Base-by-base conservation (phyloP, 2,888 invertebrate genomes). In the Aethes cnicana region DNA sequence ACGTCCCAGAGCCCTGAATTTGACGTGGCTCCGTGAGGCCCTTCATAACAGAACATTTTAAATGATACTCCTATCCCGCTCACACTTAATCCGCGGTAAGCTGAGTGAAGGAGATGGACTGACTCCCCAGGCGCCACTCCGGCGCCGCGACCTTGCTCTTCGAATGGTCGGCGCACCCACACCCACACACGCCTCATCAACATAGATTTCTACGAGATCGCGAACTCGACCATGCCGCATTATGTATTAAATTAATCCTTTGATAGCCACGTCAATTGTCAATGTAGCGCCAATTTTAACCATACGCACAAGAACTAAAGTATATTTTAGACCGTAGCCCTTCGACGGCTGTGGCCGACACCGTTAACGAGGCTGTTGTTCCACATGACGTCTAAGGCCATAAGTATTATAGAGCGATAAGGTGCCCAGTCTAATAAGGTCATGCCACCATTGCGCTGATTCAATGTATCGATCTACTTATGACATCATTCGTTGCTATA, bases 91-190 rank as follows among this genome's bases (percentile, higher is more conserved):
- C n/a, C n/a, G n/a, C n/a, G n/a, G n/a, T n/a, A n/a, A n/a, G n/a
- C n/a, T n/a, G n/a, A n/a, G n/a, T n/a, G n/a, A n/a, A n/a, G n/a
- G n/a, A 21, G 21, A 21, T 4, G 28, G 14, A 14, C 25, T 5
- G n/a, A 32, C 12, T n/a, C 44, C 17, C 33, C n/a, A n/a, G 32
- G 37, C 43, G 47, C 55, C 43, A 23, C 35, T 42, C 28, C 28
- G 20, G 11, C 32, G 30, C 33, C 23, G 48, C 41, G 53, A 46
- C 55, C 53, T 53, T 48, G 55, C 44, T 36, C 55, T 48, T 41
- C 67, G 77, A 81, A 78, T 76, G 72, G 79, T 77, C 69, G 73
- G 64, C 77, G 69, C 82, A 81, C 86, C 85, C 80, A 83, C 78
- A 54, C 62, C 68, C 77, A 80, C 81, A 81, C 73, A 72, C 62